A percentile compares a stretch with the other conserved stretches of the same genome.
Conservation (phyloP, 2,113 vertebrate species). For the Oryzias melastigma region DNA sequence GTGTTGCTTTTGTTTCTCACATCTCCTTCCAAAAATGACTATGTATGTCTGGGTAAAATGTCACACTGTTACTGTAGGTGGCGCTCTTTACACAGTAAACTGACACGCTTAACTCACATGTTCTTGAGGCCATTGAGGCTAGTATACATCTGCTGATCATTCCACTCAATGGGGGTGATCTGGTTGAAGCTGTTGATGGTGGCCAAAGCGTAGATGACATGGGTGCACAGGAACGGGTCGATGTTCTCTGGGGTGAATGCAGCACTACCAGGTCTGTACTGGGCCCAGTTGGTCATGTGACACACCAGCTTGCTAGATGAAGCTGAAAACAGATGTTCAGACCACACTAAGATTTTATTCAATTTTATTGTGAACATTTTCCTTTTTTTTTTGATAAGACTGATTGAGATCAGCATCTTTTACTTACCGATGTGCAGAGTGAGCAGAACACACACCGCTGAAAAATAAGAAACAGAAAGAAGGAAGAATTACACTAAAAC, state of each 20-base stretch:
- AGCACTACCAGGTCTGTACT: conserved; percentile 68
- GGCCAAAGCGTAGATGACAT: conserved; percentile 75
- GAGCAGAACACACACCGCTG: conserved; percentile 68
- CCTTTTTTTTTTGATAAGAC: too few species aligned
- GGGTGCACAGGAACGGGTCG: conserved; percentile 80
- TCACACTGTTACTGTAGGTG: too few species aligned
- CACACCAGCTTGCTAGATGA: conserved; percentile 73
- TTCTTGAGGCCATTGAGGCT: conserved; percentile 70
- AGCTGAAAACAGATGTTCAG: conserved; percentile 38
- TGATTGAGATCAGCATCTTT: too few species aligned
- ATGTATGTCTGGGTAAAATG: too few species aligned
- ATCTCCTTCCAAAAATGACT: too few species aligned
- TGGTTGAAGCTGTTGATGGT: conserved; percentile 71
- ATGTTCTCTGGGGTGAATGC: conserved; percentile 73
- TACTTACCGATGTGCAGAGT: conserved; percentile 70
- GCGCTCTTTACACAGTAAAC: neutral
- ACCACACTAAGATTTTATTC: neutral
- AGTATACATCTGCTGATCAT: conserved; percentile 69
- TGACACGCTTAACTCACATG: conserved; percentile 56
- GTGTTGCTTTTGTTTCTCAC: too few species aligned
- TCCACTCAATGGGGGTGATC: conserved; percentile 68
- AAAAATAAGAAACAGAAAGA: neutral
- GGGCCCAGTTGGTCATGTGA: conserved; percentile 82
- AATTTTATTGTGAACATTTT: neutral
- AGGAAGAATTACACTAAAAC: too few species aligned